Conservation (phyloP, 35 echinoderm and acorn worm species). For the Amphiura filiformis region DNA sequence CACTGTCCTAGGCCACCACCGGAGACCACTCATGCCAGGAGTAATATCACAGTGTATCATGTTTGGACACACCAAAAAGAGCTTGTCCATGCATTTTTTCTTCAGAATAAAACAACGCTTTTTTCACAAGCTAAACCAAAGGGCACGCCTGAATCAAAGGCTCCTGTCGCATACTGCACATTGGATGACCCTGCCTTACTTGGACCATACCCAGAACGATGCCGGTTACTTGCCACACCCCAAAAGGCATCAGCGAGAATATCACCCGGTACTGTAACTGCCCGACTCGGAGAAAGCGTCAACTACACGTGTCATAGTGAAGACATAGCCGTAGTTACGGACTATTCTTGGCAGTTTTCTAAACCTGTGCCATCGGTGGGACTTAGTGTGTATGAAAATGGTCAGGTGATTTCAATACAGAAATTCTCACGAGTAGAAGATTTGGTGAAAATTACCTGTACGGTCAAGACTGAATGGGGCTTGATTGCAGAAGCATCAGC, state of each 20-base stretch:
- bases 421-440: constrained; percentile 11
- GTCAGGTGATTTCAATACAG: constrained; percentile 29
- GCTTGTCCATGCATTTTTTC: constrained; percentile 47
- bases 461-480: constrained; percentile 41
- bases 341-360: constrained; percentile 50
- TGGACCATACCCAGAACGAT: constrained; percentile 24
- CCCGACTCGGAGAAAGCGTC: constrained; percentile 17
- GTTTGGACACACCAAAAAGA: constrained; percentile 43
- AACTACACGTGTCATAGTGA: constrained; percentile 44
- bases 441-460: constrained; percentile 35
- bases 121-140: constrained; percentile 39
- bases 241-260: constrained; percentile 29
- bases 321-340: constrained; percentile 22
- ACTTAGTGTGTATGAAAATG: constrained; percentile 36
- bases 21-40: neutral
- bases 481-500: constrained; percentile 46
- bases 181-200: constrained; percentile 27
- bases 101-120: constrained; percentile 57
- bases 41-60: constrained; percentile 47
- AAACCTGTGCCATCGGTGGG: constrained; percentile 21
- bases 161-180: constrained; percentile 39
- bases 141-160: constrained; percentile 20
- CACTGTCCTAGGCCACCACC: constrained; percentile 13
- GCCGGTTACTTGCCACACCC: constrained; percentile 21
- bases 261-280: constrained; percentile 10